phyloP scores from a whole-genome alignment of 2,888 invertebrate species.

The Yponomeuta plumbellus region DNA sequence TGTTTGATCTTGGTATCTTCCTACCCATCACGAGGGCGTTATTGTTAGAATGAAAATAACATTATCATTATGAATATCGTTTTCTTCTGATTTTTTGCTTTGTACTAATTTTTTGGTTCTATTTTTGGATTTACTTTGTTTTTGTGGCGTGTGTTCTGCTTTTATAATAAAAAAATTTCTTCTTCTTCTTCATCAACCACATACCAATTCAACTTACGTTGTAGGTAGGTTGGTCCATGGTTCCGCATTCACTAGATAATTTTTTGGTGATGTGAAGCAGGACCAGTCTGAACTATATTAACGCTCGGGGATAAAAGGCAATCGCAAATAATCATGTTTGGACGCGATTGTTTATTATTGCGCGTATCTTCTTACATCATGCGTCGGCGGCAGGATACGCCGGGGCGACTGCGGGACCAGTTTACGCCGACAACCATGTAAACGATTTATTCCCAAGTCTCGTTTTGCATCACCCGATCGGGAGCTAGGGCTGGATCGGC shows the following conservation, averaged over 20 bases:
- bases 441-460: constrained; percentile 73
- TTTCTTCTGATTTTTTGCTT: too few species aligned
- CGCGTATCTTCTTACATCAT: constrained; percentile 52
- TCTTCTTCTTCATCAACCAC: too few species aligned
- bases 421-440: constrained; percentile 76
- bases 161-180: too few species aligned
- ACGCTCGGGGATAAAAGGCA: neutral
- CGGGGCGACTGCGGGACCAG: constrained; percentile 52
- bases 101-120: too few species aligned
- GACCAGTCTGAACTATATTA: neutral
- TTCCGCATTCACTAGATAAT: neutral
- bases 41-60: too few species aligned
- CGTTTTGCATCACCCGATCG: constrained; percentile 73
- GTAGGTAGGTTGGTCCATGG: too few species aligned
- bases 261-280: neutral
- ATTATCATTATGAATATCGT: too few species aligned
- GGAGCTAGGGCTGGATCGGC: constrained; percentile 59
- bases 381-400: constrained; percentile 33
- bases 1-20: too few species aligned
- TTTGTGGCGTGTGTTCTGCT: too few species aligned
- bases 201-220: too few species aligned
- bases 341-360: constrained; percentile 24
- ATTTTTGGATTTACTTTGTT: too few species aligned
- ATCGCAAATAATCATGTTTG: neutral
- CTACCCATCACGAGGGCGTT: too few species aligned